Base-by-base conservation (phyloP, 2,113 vertebrate genomes). In the Neotoma lepida region DNA sequence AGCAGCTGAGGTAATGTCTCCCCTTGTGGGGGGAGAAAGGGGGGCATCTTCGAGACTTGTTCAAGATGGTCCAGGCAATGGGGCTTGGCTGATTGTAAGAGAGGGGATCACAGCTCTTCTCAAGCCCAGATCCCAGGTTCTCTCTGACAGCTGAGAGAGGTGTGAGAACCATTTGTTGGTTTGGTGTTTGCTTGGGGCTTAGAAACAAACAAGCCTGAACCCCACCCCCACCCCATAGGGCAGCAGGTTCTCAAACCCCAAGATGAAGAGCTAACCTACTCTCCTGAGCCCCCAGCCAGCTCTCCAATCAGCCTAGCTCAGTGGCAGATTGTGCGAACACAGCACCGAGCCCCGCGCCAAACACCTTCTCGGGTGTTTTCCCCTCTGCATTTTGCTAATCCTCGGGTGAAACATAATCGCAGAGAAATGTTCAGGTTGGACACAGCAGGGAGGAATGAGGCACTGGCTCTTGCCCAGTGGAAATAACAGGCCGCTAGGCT, bases 301-400 rank as follows among this genome's bases (percentile, higher is more conserved):
- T 86, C 80, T 35, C 87, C 87, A 93, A 77, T 92, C 87, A 97
- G 81, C 89, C 33, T 4, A 80, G 90, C 76, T 90, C 15, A 66
- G 89, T 66, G 1, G 1, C 76, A 58, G 68, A 78, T 94, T 92
- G 92, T 97, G 97, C 78, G 70, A 93, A 93, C 93, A 33, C 94
- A 97, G 97, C 93, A 96, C 64, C 1, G 0, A 86, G 89, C 80
- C 91, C 91, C 0, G 8, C 26, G 93, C 97, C 97, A 97, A 80
- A 94, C 97, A 97, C 97, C 96, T 97, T 96, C 96, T 97, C 94
- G 30, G 89, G 87, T 97, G 96, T 95, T 91, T 77, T 61, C 91
- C 87, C 94, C 85, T 91, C 96, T 94, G 92, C 94, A 61, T 95
- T 97, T 90, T 58, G 96, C 96, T 97, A 97, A 97, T 97, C 97